Conservation (phyloP, 2,113 vertebrate genomes). For the Nipponia nippon region DNA sequence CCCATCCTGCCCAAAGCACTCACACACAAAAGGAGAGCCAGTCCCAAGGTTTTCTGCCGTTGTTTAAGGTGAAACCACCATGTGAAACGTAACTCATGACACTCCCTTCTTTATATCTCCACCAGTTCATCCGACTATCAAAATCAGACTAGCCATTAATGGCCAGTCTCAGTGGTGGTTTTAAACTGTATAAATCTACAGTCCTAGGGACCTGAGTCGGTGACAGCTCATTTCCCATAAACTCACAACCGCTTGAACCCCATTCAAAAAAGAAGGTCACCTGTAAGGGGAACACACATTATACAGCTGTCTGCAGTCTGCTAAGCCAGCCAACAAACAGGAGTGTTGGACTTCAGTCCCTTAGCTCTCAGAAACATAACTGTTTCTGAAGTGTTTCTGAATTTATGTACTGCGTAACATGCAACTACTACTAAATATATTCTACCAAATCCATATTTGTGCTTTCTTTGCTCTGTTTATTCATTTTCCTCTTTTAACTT, state of each 20-base stretch:
- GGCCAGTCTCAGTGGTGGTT: not conserved
- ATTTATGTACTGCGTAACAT: not conserved
- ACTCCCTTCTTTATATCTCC: not conserved
- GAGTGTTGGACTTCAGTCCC: not conserved
- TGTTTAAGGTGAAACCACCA: not conserved
- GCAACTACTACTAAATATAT: not conserved
- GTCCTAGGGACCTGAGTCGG: not conserved
- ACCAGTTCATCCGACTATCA: not conserved
- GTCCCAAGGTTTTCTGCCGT: not conserved
- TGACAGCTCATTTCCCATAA: not conserved
- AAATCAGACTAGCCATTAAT: not conserved
- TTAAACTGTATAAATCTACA: not conserved
- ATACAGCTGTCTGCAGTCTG: not conserved
- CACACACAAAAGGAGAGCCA: accelerated
- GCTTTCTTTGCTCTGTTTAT: not conserved
- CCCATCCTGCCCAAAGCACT: not conserved
- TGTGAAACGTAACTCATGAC: not conserved
- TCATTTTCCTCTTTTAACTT: not conserved
- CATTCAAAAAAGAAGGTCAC: not conserved
- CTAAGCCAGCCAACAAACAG: not conserved
- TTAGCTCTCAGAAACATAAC: not conserved
- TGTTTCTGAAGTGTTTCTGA: not conserved
- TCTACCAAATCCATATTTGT: not conserved
- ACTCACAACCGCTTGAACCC: not conserved
- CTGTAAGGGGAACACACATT: not conserved